Conservation (phyloP, 2,797 vertebrate genomes). For the Enteromius radiatus region DNA sequence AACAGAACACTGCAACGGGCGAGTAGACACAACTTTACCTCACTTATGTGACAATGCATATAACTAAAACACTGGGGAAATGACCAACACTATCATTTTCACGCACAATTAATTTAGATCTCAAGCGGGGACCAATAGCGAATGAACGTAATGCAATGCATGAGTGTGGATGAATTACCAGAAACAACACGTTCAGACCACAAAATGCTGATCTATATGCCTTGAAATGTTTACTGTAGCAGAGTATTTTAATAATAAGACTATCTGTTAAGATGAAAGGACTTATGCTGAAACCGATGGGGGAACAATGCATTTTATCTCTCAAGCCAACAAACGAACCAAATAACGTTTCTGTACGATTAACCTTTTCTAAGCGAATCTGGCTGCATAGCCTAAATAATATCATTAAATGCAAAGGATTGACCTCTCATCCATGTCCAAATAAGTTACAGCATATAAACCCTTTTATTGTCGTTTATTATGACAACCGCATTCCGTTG, state of each 20-base stretch:
- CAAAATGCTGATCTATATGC: not conserved
- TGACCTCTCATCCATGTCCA: not conserved
- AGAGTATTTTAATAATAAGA: no score
- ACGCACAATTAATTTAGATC: constrained; percentile 47
- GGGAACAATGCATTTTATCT: not conserved
- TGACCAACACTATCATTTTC: constrained; percentile 38
- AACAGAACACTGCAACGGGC: not conserved
- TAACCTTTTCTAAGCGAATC: not conserved
- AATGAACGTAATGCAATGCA: constrained; percentile 33
- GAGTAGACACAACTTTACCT: not conserved
- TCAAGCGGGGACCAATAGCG: constrained; percentile 31
- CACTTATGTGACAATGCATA: not conserved
- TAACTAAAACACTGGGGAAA: not conserved
- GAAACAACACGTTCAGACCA: constrained; percentile 21
- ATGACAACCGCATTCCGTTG: not conserved
- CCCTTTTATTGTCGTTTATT: not conserved
- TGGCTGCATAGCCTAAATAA: not conserved
- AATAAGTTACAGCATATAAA: not conserved
- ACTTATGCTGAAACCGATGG: not conserved
- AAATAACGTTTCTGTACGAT: not conserved
- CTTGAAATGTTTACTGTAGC: not conserved
- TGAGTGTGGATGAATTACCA: constrained; percentile 36
- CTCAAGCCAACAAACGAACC: not conserved
- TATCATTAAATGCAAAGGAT: not conserved
- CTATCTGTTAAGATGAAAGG: not conserved